A percentile compares a stretch with the other conserved stretches of the same genome.
Conservation (phyloP, 2,797 vertebrate species). For the Fratercula arctica region DNA sequence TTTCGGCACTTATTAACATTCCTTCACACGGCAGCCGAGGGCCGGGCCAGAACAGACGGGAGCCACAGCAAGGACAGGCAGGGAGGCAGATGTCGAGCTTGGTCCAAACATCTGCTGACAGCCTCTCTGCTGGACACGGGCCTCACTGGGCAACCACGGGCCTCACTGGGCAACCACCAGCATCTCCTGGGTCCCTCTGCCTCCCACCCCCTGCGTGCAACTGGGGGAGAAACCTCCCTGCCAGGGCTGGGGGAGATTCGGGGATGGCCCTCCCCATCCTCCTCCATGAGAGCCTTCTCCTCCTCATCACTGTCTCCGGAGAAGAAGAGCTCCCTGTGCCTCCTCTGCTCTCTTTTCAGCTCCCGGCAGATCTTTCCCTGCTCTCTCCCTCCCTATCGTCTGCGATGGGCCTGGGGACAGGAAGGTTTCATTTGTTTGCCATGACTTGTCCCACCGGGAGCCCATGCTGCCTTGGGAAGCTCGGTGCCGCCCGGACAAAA, state of each 20-base stretch:
- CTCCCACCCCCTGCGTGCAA: neutral
- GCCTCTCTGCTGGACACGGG: neutral
- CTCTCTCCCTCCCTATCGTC: neutral
- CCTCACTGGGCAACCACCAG: neutral
- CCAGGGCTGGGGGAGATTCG: too few species aligned
- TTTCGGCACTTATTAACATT: slow-evolving; percentile 29
- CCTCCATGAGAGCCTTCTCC: neutral
- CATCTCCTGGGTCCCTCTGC: too few species aligned
- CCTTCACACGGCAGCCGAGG: neutral
- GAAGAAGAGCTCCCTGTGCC: neutral
- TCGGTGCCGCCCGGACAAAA: rapidly evolving
- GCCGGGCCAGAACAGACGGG: neutral
- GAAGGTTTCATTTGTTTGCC: neutral
- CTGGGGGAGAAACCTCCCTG: neutral
- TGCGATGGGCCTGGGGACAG: neutral
- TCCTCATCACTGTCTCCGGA: neutral
- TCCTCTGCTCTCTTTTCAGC: neutral
- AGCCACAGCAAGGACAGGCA: neutral
- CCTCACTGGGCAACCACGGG: neutral
- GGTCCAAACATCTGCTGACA: neutral
- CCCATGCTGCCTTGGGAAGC: neutral
- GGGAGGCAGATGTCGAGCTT: neutral
- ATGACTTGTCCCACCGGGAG: rapidly evolving
- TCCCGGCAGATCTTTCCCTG: neutral
- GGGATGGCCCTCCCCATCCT: neutral